Percentiles rank a stretch among this genome's conserved stretches.
Evolutionary conservation across 2,888 invertebrate species (phyloP).

Genomic region (Tenthredo distinguenda): DNA sequence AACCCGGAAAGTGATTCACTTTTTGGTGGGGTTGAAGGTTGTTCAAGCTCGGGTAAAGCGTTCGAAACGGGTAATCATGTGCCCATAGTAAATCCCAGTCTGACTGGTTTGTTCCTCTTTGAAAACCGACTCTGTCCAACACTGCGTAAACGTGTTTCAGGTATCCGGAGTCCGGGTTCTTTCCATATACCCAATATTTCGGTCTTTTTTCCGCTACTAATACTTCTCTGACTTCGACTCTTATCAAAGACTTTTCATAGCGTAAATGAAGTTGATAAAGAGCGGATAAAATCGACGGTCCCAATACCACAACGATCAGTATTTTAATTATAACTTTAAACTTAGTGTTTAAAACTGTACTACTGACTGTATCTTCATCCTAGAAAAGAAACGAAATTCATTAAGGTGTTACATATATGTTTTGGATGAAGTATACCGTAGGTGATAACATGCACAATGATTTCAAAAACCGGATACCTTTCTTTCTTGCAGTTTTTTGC

Average conservation of each 20-base stretch:
- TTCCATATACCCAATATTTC: conserved; percentile 83
- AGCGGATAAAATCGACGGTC: conserved; percentile 65
- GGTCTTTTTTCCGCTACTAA: conserved; percentile 66
- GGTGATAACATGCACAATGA: neutral
- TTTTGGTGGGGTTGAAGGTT: conserved; percentile 86
- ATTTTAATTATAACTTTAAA: conserved; percentile 67
- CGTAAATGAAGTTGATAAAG: conserved; percentile 62
- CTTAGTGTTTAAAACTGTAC: conserved; percentile 63
- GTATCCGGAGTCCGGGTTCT: conserved; percentile 84
- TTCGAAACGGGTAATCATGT: conserved; percentile 93
- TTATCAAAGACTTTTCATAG: conserved; percentile 59
- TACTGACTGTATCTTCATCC: conserved; percentile 4
- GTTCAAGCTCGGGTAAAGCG: conserved; percentile 80
- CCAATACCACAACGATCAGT: conserved; percentile 63
- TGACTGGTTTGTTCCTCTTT: conserved; percentile 79
- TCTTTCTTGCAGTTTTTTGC: neutral
- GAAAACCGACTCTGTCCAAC: conserved; percentile 88
- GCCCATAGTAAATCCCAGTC: conserved; percentile 96
- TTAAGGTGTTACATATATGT: neutral
- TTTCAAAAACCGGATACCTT: conserved; percentile 10
- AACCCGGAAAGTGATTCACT: conserved; percentile 97
- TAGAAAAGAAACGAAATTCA: neutral
- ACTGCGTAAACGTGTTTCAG: conserved; percentile 91
- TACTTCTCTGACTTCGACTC: conserved; percentile 53
- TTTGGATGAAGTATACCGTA: neutral